These are phyloP conservation scores for Eupithecia exiguata DNA, from an alignment of 2,888 invertebrate genomes.

Conservation along the genomic window DNA sequence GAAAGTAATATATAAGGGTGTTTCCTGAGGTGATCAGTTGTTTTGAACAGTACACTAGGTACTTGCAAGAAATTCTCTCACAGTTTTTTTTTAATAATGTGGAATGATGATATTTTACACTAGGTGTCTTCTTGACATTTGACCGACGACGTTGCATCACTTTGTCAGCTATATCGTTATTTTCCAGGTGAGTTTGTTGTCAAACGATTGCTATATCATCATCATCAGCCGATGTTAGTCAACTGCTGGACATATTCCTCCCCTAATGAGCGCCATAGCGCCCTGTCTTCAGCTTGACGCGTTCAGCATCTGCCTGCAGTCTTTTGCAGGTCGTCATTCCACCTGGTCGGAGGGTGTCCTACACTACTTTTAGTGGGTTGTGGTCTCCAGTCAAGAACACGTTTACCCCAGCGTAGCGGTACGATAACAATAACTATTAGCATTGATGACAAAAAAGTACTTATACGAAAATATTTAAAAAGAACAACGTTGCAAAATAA, in stretches of 20 bases:
- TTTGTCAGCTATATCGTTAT: background rate
- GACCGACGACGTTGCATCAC: background rate
- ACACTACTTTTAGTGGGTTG: too few relatives aligned
- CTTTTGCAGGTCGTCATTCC: too few relatives aligned
- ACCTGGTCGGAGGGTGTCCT: too few relatives aligned
- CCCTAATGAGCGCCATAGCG: too few relatives aligned
- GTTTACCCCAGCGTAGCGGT: too few relatives aligned
- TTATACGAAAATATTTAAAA: background rate
- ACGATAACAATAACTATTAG: too few relatives aligned
- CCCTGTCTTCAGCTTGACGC: too few relatives aligned
- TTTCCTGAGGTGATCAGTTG: background rate
- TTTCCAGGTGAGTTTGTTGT: background rate
- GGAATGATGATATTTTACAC: background rate
- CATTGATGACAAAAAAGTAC: background rate
- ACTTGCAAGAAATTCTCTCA: background rate
- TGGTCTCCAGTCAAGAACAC: too few relatives aligned
- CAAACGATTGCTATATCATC: background rate
- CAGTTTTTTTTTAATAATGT: background rate
- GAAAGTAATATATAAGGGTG: slow-evolving; percentile 27
- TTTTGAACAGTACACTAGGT: background rate
- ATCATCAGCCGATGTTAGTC: too few relatives aligned
- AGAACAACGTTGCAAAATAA: slow-evolving; percentile 34
- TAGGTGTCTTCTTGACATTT: background rate
- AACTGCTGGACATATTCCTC: too few relatives aligned
- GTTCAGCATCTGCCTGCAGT: too few relatives aligned